Conservation (phyloP, 2,888 invertebrate species). For the Epiblema foenella region DNA sequence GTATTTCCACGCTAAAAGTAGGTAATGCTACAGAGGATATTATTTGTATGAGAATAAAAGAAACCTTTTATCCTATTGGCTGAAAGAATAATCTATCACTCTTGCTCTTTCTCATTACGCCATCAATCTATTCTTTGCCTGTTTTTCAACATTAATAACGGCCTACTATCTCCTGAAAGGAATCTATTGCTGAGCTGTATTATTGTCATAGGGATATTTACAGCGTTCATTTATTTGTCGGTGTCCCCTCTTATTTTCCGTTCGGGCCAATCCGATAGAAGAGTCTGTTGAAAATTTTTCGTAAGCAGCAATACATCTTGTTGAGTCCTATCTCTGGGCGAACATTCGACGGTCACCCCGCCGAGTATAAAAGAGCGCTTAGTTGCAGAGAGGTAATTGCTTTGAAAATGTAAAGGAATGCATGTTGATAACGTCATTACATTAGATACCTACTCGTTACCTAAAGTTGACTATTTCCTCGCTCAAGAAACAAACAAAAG, state of each 20-base stretch:
- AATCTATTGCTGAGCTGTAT: constrained; percentile 85
- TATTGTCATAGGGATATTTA: constrained; percentile 85
- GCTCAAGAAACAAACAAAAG: no score
- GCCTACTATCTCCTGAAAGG: constrained; percentile 75
- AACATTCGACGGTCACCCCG: constrained; percentile 83
- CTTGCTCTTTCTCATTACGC: constrained; percentile 68
- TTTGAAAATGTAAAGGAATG: neutral
- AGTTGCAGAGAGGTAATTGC: constrained; percentile 19
- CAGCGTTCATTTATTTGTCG: constrained; percentile 81
- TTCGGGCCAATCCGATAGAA: constrained; percentile 83
- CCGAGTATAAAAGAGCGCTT: constrained; percentile 65
- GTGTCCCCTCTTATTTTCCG: constrained; percentile 85
- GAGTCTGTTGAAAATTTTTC: constrained; percentile 84
- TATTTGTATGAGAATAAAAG: constrained; percentile 43
- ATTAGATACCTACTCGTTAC: no score
- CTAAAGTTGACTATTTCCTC: no score
- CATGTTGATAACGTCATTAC: neutral
- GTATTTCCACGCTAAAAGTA: constrained; percentile 23
- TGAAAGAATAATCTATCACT: constrained; percentile 53
- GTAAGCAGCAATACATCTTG: constrained; percentile 85
- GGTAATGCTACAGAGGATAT: constrained; percentile 33
- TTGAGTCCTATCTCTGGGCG: constrained; percentile 82
- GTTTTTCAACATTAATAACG: constrained; percentile 83
- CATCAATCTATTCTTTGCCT: constrained; percentile 78
- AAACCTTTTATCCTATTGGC: constrained; percentile 40